Evolutionary conservation across 2,888 invertebrate genomes (phyloP).

Genomic region (Nomada ruficornis): DNA sequence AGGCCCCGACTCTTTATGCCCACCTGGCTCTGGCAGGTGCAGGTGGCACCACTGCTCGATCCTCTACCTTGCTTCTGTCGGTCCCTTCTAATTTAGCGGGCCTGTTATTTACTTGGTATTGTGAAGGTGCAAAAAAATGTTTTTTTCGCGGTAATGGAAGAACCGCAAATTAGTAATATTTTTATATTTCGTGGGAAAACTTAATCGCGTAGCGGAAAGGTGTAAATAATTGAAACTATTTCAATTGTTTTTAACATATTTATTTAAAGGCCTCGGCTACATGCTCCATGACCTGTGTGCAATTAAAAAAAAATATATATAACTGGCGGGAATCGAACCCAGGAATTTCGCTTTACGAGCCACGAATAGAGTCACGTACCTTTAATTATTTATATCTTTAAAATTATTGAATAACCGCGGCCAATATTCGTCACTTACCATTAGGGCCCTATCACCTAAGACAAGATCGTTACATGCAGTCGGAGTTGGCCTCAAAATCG

Average conservation of each 20-base stretch:
- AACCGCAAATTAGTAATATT: not conserved
- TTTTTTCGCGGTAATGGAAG: not conserved
- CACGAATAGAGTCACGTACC: too few relatives aligned
- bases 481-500: too few relatives aligned
- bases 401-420: too few relatives aligned
- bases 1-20: slow-evolving; percentile 70
- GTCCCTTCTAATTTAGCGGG: slow-evolving; percentile 5
- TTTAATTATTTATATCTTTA: slow-evolving; percentile 72
- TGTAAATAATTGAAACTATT: not conserved
- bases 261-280: not conserved
- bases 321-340: too few relatives aligned
- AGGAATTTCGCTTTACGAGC: too few relatives aligned
- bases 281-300: too few relatives aligned
- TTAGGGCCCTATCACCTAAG: too few relatives aligned
- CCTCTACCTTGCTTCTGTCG: slow-evolving; percentile 22
- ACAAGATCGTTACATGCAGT: too few relatives aligned
- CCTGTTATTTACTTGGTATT: not conserved
- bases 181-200: not conserved
- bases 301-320: too few relatives aligned
- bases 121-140: not conserved
- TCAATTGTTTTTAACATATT: slow-evolving; percentile 13
- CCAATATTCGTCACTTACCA: too few relatives aligned
- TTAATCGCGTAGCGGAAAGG: not conserved
- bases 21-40: slow-evolving; percentile 70
- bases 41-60: slow-evolving; percentile 69